Evolutionary conservation across 2,888 invertebrate genomes (phyloP).

Genomic region (Temnothorax ravouxi): DNA sequence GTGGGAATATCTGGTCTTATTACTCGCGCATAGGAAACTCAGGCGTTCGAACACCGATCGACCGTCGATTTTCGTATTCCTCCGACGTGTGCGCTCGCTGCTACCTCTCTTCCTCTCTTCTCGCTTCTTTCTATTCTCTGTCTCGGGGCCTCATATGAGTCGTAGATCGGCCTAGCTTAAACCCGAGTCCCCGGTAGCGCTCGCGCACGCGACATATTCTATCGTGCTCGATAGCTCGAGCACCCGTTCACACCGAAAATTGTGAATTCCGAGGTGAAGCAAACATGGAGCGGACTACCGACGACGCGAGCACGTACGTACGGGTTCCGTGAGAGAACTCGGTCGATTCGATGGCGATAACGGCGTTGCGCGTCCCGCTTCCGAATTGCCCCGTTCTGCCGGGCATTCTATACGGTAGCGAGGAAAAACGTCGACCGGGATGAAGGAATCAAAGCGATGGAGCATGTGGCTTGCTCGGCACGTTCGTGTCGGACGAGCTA

Average conservation of each 20-base stretch:
- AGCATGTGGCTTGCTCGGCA: slow-evolving; percentile 44
- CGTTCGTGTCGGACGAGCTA: slow-evolving; percentile 41
- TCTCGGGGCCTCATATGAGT: slow-evolving; percentile 16
- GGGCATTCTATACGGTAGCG: slow-evolving; percentile 58
- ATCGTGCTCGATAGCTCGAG: slow-evolving; percentile 42
- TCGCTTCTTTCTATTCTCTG: slow-evolving; percentile 9
- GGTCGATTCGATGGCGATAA: slow-evolving; percentile 77
- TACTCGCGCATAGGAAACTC: slow-evolving; percentile 83
- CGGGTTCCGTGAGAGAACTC: slow-evolving; percentile 76
- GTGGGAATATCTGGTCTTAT: slow-evolving; percentile 85
- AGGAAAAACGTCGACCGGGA: slow-evolving; percentile 47
- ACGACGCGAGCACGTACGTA: slow-evolving; percentile 70
- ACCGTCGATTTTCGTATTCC: slow-evolving; percentile 84
- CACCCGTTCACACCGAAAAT: slow-evolving; percentile 65
- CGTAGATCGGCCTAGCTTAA: slow-evolving; percentile 36
- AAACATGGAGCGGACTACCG: slow-evolving; percentile 7
- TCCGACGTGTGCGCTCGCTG: slow-evolving; percentile 77
- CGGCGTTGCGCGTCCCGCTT: slow-evolving; percentile 71
- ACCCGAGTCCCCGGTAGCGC: background rate
- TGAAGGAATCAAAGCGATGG: slow-evolving; percentile 58
- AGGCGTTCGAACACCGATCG: slow-evolving; percentile 76
- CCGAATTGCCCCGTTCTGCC: slow-evolving; percentile 73
- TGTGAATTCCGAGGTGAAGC: slow-evolving; percentile 44
- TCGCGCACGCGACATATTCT: slow-evolving; percentile 69
- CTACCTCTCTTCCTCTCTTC: background rate